Base-by-base conservation (phyloP, 2,797 vertebrate genomes). In the Protosalanx chinensis region DNA sequence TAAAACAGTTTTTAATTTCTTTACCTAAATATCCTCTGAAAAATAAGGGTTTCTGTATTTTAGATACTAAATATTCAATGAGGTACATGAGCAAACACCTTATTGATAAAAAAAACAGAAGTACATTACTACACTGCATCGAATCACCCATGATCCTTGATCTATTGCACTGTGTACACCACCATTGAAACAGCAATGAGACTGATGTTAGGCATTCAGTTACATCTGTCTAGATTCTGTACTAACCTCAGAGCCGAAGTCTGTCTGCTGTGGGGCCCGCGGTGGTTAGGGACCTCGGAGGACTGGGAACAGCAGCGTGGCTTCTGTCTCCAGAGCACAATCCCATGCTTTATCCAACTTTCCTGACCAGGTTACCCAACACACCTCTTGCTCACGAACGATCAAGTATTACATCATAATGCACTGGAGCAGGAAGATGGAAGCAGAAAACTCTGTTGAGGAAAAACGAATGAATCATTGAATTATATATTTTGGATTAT, bases 341-440 rank as follows among this genome's bases (percentile, higher is more conserved):
- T 58, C 65, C 71, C 68, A 73, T 69, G 49, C 73, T 67, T 63
- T 53, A 69, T 35, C 30, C 64, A 57, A 12, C 63, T 57, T 57
- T 33, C 33, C 29, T 64, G 53, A 32, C 53, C 29, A 63, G 64
- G 30, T 6, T 20, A 29, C 12, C 20, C 12, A 60, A 60, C 58
- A 30, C 58, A 16, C 41, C 37, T 27, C 64, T 66, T 23, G 57
- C 60, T 57, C 56, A 35, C 16, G 16, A 49, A 30, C 16, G 27
- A 20, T 46, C 15, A 29, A 27, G 7, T 29, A 64, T 56, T 23
- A 61, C 27, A 67, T 61, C 57, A 71, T 64, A 61, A 53, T 57
- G 65, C 23, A 46, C 27, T 49, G 20, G 23, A 66, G 15, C 64
- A 66, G 35, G 41, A 66, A 66, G 64, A 49, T 23, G 23, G 63